Evolutionary conservation across 2,113 vertebrate species (phyloP), one percentile per base, ranked within the genome.

Genomic region (Gorilla gorilla): DNA sequence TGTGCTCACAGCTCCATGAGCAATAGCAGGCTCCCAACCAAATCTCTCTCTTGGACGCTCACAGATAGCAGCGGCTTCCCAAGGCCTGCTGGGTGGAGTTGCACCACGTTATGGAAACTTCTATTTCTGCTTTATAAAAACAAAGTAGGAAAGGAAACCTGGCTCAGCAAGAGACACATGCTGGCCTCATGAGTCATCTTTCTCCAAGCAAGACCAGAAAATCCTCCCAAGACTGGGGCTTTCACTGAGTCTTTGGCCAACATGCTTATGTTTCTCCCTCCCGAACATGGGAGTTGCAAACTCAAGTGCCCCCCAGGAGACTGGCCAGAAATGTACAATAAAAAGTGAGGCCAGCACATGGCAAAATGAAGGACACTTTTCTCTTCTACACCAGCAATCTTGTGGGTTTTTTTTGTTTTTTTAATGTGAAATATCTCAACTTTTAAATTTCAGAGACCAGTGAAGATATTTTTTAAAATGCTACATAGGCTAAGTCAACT

Each of bases 71-170:
- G 78, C 0, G 5, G 45, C 68, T 76, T n/a, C 48, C 52, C 50
- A 8, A 30, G 59, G 32, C 81, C 70, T 30, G 16, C 72, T 22
- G 91, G 97, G 89, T 76, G 94, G 91, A 50, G 96, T 13, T 2
- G 35, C 35, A 40, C 55, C 76, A 40, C 8, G 0, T 87, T 88
- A 86, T 95, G 96, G 96, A 96, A 97, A 97, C 68, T 95, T 97
- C 94, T 94, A 93, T 97, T 95, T 97, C 92, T 96, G 79, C 64
- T 93, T 95, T 91, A 23, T n/a, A 40, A 91, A 96, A 96, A 94
- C 93, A 97, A 79, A 96, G 79, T 6, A 23, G 79, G 76, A 35
- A 70, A 81, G 76, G 87, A 95, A 30, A 92, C n/a, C 86, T n/a
- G 80, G 88, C 82, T 75, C 64, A 14, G 78, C 30, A 5, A 4